Evolutionary conservation across 2,797 vertebrate genomes (phyloP).

Genomic region (Anguilla obscura): DNA sequence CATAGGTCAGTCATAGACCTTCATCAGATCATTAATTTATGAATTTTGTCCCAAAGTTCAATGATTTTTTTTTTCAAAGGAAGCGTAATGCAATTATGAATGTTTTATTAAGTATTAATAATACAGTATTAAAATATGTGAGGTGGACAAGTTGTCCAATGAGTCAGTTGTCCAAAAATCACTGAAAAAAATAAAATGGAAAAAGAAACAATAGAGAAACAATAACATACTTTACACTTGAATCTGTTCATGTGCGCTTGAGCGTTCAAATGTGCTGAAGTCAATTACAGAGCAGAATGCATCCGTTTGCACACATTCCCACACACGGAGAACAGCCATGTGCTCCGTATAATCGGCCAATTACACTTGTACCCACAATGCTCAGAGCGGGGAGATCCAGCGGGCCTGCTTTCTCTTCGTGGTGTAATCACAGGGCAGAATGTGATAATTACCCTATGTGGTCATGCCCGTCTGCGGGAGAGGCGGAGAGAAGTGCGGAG

Average conservation of each 20-base stretch:
- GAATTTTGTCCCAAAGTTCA: not conserved
- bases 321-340: not conserved
- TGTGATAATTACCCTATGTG: slow-evolving; percentile 1
- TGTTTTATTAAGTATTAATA: no score
- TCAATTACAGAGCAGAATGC: not conserved
- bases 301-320: not conserved
- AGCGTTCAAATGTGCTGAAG: not conserved
- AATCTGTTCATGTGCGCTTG: not conserved
- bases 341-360: not conserved
- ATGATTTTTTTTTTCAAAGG: not conserved
- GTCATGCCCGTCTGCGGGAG: not conserved
- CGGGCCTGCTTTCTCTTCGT: not conserved
- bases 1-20: not conserved
- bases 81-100: no score
- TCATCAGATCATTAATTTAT: not conserved
- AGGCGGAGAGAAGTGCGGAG: not conserved
- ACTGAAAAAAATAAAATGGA: not conserved
- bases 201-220: not conserved
- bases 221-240: not conserved
- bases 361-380: not conserved
- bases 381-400: not conserved
- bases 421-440: slow-evolving; percentile 17
- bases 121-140: no score
- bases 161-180: no score
- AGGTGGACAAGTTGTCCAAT: no score